Evolutionary conservation across 2,797 vertebrate species (phyloP).

Genomic region (Lagocephalus sceleratus): DNA sequence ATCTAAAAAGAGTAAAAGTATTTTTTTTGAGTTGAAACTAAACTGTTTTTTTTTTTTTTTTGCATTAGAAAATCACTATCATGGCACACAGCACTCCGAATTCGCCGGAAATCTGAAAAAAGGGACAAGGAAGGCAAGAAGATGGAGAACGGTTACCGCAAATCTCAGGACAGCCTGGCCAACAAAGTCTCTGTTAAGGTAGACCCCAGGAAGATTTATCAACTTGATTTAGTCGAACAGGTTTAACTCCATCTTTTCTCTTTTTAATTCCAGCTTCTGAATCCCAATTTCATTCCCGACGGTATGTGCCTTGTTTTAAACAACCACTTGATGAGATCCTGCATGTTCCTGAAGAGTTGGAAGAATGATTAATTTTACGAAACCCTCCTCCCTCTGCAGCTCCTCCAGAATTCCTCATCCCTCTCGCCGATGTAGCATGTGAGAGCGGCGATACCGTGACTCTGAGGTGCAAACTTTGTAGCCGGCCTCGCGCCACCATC

Average conservation of each 20-base stretch:
- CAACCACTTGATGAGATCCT: neutral
- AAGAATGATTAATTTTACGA: neutral
- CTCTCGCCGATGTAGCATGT: slow-evolving; percentile 87
- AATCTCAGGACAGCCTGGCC: slow-evolving; percentile 89
- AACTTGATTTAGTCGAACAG: slow-evolving; percentile 1
- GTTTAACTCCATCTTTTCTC: slow-evolving; percentile 2
- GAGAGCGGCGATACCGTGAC: slow-evolving; percentile 90
- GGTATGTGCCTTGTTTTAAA: slow-evolving; percentile 73
- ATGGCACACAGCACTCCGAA: slow-evolving; percentile 97
- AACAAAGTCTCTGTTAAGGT: slow-evolving; percentile 99
- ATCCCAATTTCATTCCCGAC: slow-evolving; percentile 96
- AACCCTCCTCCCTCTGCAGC: slow-evolving; percentile 64
- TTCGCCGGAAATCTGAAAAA: slow-evolving; percentile 96
- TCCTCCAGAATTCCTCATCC: slow-evolving; percentile 90
- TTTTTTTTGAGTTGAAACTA: too few relatives aligned
- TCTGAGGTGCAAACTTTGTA: slow-evolving; percentile 90
- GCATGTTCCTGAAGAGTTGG: neutral
- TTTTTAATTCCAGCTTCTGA: slow-evolving; percentile 86
- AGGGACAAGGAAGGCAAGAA: slow-evolving; percentile 95
- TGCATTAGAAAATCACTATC: slow-evolving; percentile 90
- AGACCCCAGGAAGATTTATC: slow-evolving; percentile 7
- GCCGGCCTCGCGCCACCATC: slow-evolving; percentile 87
- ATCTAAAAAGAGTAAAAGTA: too few relatives aligned
- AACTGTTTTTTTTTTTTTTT: neutral
- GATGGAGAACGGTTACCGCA: slow-evolving; percentile 93